Evolutionary conservation across 2,888 invertebrate genomes (phyloP).

Genomic region (Lacanobia oleracea): DNA sequence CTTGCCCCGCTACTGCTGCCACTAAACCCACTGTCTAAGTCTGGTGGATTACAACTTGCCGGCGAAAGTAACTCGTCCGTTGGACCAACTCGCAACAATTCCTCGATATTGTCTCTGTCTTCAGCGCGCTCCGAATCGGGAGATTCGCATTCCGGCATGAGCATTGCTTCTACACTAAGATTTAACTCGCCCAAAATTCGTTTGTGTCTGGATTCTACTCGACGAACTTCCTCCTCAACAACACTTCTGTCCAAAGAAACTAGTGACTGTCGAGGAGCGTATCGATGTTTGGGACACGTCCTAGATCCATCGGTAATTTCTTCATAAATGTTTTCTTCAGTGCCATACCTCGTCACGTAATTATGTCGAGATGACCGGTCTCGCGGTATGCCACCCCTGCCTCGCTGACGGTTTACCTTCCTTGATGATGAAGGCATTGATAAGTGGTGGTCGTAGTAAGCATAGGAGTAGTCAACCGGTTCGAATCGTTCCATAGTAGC

Average conservation of each 20-base stretch:
- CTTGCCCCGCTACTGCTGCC: slow-evolving; percentile 96
- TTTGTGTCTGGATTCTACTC: slow-evolving; percentile 95
- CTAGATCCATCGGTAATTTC: slow-evolving; percentile 93
- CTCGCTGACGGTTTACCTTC: slow-evolving; percentile 85
- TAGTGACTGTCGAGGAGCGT: slow-evolving; percentile 90
- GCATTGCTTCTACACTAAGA: slow-evolving; percentile 96
- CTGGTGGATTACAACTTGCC: slow-evolving; percentile 92
- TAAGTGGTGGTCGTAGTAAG: slow-evolving; percentile 94
- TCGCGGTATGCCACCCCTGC: slow-evolving; percentile 84
- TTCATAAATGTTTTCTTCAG: slow-evolving; percentile 96
- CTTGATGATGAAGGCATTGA: slow-evolving; percentile 91
- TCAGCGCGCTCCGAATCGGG: slow-evolving; percentile 92
- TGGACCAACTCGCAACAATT: slow-evolving; percentile 92
- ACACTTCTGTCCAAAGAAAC: slow-evolving; percentile 93
- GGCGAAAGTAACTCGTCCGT: slow-evolving; percentile 94
- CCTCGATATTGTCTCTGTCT: slow-evolving; percentile 91
- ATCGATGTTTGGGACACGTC: slow-evolving; percentile 88
- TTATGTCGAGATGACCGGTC: slow-evolving; percentile 91
- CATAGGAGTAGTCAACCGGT: slow-evolving; percentile 95
- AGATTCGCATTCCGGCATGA: slow-evolving; percentile 95
- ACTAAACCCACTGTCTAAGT: slow-evolving; percentile 95
- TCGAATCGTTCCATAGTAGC: slow-evolving; percentile 92
- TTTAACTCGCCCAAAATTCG: slow-evolving; percentile 96
- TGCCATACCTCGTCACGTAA: slow-evolving; percentile 94
- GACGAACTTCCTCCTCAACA: slow-evolving; percentile 95